Evolutionary conservation across 1,140 invertebrate genomes (phyloP).

Genomic region (Papilio polyxenes): DNA sequence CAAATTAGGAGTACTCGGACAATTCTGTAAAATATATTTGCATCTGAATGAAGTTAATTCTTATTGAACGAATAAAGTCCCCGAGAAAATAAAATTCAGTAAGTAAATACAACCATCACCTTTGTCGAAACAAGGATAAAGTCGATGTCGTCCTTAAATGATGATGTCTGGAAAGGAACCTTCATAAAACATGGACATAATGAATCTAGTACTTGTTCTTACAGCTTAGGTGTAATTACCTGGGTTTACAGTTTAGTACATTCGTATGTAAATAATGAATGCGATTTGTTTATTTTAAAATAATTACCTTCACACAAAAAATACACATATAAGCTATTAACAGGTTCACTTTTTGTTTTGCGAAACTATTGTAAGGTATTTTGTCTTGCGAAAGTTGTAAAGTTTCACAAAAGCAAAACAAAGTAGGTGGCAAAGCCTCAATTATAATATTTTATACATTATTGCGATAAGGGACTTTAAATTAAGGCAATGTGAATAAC

Average conservation of each 20-base stretch:
- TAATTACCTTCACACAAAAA: neutral
- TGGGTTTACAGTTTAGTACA: too few species aligned
- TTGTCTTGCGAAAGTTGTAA: slow-evolving; percentile 1
- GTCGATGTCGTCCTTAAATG: too few species aligned
- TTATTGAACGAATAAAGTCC: neutral
- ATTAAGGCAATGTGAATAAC: neutral
- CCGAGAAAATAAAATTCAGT: neutral
- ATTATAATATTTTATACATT: slow-evolving; percentile 17
- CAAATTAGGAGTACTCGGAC: slow-evolving; percentile 1
- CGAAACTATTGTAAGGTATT: neutral
- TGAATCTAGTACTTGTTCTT: neutral
- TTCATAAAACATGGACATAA: neutral
- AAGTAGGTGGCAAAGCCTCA: neutral
- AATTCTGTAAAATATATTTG: slow-evolving; percentile 2
- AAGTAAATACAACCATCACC: neutral
- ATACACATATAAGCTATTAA: neutral
- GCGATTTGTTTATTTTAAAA: too few species aligned
- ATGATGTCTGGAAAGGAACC: too few species aligned
- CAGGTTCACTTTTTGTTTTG: neutral
- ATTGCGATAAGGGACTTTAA: neutral
- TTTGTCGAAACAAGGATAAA: neutral
- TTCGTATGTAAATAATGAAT: too few species aligned
- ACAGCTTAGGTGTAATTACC: neutral
- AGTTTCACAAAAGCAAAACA: neutral
- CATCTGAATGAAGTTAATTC: neutral